Evolutionary conservation across 2,888 invertebrate genomes (phyloP).

Genomic region (Lepas anatifera): DNA sequence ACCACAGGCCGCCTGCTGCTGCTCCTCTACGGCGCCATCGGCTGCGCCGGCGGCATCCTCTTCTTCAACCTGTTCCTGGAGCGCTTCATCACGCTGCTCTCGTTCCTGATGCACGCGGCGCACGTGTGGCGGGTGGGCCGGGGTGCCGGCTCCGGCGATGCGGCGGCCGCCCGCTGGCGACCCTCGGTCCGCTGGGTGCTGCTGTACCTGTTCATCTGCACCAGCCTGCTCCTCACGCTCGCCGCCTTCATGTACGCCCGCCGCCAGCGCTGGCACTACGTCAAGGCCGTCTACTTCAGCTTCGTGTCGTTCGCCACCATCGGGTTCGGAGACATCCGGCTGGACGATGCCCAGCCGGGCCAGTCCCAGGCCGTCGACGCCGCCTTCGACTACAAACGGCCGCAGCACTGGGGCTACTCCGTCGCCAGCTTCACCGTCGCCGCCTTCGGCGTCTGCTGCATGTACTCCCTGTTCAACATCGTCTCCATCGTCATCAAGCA

Average conservation of each 20-base stretch:
- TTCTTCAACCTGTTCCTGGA: slow-evolving; percentile 55
- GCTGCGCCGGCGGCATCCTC: slow-evolving; percentile 48
- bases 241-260: slow-evolving; percentile 43
- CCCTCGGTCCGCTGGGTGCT: slow-evolving; percentile 55
- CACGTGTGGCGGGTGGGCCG: slow-evolving; percentile 35
- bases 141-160: slow-evolving; percentile 25
- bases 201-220: slow-evolving; percentile 44
- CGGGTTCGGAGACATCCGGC: slow-evolving; percentile 53
- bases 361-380: no score
- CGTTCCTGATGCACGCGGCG: slow-evolving; percentile 43
- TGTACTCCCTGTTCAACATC: slow-evolving; percentile 50
- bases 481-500: slow-evolving; percentile 54
- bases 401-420: no score
- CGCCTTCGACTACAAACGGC: no score
- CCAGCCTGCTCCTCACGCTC: slow-evolving; percentile 41
- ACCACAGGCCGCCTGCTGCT: slow-evolving; percentile 43
- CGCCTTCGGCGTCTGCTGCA: slow-evolving; percentile 49
- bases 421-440: slow-evolving; percentile 46
- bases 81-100: slow-evolving; percentile 49
- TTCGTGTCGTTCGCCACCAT: slow-evolving; percentile 51
- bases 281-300: slow-evolving; percentile 51
- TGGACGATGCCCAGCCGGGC: slow-evolving; percentile 36
- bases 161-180: slow-evolving; percentile 40
- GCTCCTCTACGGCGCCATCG: slow-evolving; percentile 49
- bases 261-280: slow-evolving; percentile 48